phyloP scores from a whole-genome alignment of 2,888 invertebrate genomes.

The Poecilobothrus nobilitatus region DNA sequence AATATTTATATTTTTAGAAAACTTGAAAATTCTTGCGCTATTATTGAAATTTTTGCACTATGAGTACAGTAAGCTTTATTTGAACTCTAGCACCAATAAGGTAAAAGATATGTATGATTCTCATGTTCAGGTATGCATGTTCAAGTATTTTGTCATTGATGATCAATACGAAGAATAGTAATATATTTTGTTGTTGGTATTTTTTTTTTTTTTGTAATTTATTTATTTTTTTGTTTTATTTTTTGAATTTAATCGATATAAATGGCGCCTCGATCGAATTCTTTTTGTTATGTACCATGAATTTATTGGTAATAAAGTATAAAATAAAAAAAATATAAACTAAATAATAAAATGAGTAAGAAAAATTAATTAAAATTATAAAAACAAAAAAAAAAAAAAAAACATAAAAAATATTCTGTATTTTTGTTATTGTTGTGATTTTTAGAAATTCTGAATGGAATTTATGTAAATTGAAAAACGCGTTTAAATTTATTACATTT shows the following conservation, averaged over 20 bases:
- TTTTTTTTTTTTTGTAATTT: neutral
- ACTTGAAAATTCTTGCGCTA: too few relatives aligned
- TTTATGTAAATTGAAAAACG: conserved; percentile 2
- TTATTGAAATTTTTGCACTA: too few relatives aligned
- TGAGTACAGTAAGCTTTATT: too few relatives aligned
- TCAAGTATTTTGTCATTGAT: too few relatives aligned
- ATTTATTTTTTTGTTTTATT: neutral
- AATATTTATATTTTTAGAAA: too few relatives aligned
- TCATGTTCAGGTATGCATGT: too few relatives aligned
- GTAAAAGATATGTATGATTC: too few relatives aligned
- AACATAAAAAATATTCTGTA: too few relatives aligned
- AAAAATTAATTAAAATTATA: neutral
- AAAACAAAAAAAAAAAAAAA: neutral
- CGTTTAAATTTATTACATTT: neutral
- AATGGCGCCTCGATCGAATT: neutral
- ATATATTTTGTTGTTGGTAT: neutral
- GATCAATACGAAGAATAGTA: neutral
- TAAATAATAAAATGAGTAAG: neutral
- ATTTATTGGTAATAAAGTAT: neutral
- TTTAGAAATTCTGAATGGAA: neutral
- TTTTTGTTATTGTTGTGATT: too few relatives aligned
- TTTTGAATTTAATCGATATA: neutral
- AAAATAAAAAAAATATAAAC: neutral
- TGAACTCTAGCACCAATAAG: too few relatives aligned
- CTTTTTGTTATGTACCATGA: neutral